Base-by-base conservation (phyloP, 2,113 vertebrate genomes). In the Leiothrix lutea region DNA sequence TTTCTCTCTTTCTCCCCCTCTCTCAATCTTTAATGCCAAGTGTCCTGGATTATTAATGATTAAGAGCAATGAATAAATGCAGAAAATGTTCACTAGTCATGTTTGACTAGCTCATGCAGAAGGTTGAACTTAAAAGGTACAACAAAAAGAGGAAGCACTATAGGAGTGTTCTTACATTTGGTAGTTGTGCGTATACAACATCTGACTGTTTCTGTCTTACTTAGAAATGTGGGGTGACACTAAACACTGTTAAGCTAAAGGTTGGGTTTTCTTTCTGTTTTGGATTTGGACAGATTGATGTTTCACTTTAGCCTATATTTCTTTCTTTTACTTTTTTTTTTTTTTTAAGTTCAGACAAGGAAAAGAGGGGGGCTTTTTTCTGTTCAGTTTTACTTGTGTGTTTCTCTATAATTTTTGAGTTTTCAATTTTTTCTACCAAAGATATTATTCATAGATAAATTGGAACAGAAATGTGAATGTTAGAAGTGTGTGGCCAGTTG, bases 1-100 rank as follows among this genome's bases (percentile, higher is more conserved):
- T 45, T 45, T 45, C 4, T 21, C 11, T 11, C 1, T 10, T 24
- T 28, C 31, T 28, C 2, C 24, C 5, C 3, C 1, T n/a, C 12
- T 8, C 9, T 5, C 9, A 38, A 15, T 31, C 20, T 50, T 58
- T 4, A 3, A 31, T 71, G 23, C 13, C 18, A 36, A n/a, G 10
- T 79, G 13, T 83, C 16, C 38, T 45, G 45, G 44, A 33, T 64
- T 74, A 51, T 91, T 80, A 45, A 60, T 62, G 56, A 60, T 78
- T 83, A 73, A 73, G 48, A 78, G 11, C 29, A 84, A 36, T 54
- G 50, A 66, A 26, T 44, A 84, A 45, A 74, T 78, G 44, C 26
- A 67, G 57, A n/a, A 66, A 66, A 89, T 5, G 11, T 72, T 74
- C 14, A 29, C 14, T 74, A 31, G 16, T n/a, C 5, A 2, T 67